Percentiles rank a stretch among this genome's conserved stretches.
Conservation (phyloP, 2,797 vertebrate genomes). For the Paratrypauchen microcephalus region DNA sequence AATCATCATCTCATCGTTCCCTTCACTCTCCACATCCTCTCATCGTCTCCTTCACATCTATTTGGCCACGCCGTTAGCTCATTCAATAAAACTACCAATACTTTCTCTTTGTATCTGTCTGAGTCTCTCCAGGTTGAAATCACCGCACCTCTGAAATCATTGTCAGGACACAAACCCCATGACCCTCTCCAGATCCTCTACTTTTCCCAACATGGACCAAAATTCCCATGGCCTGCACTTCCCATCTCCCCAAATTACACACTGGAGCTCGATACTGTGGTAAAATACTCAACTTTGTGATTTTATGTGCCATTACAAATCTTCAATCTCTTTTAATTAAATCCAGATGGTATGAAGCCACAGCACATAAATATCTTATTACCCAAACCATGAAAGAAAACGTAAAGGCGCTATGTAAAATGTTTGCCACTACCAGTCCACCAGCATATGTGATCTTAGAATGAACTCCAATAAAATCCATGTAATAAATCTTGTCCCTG, state of each 20-base stretch:
- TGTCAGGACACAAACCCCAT: background rate
- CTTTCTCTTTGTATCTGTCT: no score
- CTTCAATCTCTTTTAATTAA: slow-evolving; percentile 51
- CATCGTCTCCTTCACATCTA: no score
- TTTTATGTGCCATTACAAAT: slow-evolving; percentile 49
- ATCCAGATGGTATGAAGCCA: slow-evolving; percentile 56
- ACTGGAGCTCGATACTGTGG: slow-evolving; percentile 38
- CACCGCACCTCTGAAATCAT: background rate
- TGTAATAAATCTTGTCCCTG: slow-evolving; percentile 43
- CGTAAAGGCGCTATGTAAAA: slow-evolving; percentile 47
- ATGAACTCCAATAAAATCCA: slow-evolving; percentile 49
- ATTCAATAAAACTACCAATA: background rate
- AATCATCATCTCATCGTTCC: no score
- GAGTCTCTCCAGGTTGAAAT: background rate
- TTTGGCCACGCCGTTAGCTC: no score
- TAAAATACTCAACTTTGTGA: slow-evolving; percentile 37
- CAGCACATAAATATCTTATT: slow-evolving; percentile 48
- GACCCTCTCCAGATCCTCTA: slow-evolving; percentile 16
- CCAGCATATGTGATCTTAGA: slow-evolving; percentile 46
- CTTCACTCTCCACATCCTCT: no score
- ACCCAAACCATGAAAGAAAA: slow-evolving; percentile 56
- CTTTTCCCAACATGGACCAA: slow-evolving; percentile 9
- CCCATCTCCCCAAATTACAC: slow-evolving; percentile 36
- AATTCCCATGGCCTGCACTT: slow-evolving; percentile 19
- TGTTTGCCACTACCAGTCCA: slow-evolving; percentile 47